Percentiles rank a stretch among this genome's conserved stretches.
These are phyloP conservation scores for Seriola quinqueradiata DNA, from an alignment of 2,113 vertebrate species.

Conservation along the genomic window DNA sequence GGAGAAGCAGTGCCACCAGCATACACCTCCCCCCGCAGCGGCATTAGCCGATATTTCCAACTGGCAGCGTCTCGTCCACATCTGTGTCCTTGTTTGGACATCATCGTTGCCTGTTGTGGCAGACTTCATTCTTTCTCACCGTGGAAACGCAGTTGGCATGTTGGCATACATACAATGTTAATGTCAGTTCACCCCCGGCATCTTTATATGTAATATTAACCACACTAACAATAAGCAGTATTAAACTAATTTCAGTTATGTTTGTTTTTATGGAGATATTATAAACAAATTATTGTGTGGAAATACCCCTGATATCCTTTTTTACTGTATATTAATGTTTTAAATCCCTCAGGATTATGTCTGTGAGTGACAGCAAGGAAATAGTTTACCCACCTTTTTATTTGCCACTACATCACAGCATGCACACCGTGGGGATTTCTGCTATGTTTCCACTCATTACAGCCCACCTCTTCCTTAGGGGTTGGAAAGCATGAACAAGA, in stretches of 20 bases:
- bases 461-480: slow-evolving; percentile 44
- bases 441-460: slow-evolving; percentile 62
- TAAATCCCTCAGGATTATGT: slow-evolving; percentile 23
- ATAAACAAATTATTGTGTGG: background rate
- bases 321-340: slow-evolving; percentile 6
- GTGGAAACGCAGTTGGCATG: slow-evolving; percentile 12
- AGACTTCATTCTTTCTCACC: background rate
- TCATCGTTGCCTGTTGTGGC: slow-evolving; percentile 8
- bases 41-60: slow-evolving; percentile 32
- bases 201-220: background rate
- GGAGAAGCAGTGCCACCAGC: background rate
- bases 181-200: background rate
- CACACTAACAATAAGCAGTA: background rate
- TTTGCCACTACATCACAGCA: slow-evolving; percentile 54
- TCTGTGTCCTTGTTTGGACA: slow-evolving; percentile 45
- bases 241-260: background rate
- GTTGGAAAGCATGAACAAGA: slow-evolving; percentile 45
- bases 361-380: slow-evolving; percentile 62
- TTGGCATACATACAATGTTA: slow-evolving; percentile 1
- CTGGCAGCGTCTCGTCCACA: slow-evolving; percentile 15
- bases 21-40: background rate
- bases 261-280: background rate
- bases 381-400: slow-evolving; percentile 51
- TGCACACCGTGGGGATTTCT: slow-evolving; percentile 46
- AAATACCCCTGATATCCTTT: slow-evolving; percentile 21